Percentiles rank a stretch among this genome's conserved stretches.
Conservation (phyloP, 2,797 vertebrate genomes). For the Rhabdomys pumilio region DNA sequence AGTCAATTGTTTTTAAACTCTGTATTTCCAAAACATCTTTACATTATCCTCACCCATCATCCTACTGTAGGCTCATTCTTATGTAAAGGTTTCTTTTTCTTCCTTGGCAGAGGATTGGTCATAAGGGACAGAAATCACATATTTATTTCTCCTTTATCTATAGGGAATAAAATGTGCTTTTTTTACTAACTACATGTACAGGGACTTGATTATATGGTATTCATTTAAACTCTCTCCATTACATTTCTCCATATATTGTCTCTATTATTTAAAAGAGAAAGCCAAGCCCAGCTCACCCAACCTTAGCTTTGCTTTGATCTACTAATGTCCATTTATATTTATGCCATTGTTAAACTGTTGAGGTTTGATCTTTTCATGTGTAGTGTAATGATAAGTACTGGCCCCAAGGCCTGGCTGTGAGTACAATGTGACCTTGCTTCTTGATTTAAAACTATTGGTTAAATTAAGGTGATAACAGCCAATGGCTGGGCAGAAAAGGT, state of each 20-base stretch:
- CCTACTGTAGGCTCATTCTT: not conserved
- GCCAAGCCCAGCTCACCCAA: conserved; percentile 31
- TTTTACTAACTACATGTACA: not conserved
- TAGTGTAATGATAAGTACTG: too few species aligned
- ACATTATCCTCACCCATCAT: not conserved
- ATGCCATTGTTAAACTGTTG: conserved; percentile 46
- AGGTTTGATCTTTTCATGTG: too few species aligned
- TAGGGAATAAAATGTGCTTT: not conserved
- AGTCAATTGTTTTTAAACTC: conserved; percentile 15
- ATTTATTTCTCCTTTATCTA: not conserved
- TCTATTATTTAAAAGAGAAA: conserved; percentile 45
- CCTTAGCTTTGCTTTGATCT: not conserved
- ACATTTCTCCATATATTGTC: not conserved
- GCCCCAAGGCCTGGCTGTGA: too few species aligned
- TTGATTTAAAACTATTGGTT: too few species aligned
- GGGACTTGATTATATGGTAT: not conserved
- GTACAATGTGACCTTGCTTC: too few species aligned
- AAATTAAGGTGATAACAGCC: too few species aligned
- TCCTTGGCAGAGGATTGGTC: not conserved
- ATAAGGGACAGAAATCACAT: not conserved
- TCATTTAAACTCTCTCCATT: not conserved
- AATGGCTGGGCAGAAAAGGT: too few species aligned
- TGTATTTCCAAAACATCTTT: conserved; percentile 13
- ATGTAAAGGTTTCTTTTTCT: not conserved
- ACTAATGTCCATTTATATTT: conserved; percentile 16